Evolutionary conservation across 35 echinoderm and acorn worm species (phyloP).

Genomic region (Lytechinus pictus): DNA sequence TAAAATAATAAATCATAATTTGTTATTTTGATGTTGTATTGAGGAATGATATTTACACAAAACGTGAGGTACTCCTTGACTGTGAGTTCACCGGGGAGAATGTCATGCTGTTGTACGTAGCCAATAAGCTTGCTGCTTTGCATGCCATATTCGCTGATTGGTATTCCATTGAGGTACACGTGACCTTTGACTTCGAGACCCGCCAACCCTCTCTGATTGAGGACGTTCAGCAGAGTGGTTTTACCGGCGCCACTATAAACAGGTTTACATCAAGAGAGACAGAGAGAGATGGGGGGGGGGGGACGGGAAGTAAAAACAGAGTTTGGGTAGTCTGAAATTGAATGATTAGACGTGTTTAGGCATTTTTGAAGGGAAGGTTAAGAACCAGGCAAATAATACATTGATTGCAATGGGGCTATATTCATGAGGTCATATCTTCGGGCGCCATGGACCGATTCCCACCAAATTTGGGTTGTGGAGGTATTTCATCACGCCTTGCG

Average conservation of each 20-base stretch:
- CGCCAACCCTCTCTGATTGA: conserved; percentile 56
- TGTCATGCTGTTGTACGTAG: conserved; percentile 79
- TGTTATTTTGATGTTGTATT: too few relatives aligned
- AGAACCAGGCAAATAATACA: too few relatives aligned
- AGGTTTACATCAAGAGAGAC: not conserved
- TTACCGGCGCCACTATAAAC: conserved; percentile 65
- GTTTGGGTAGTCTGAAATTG: not conserved
- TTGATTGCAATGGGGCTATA: too few relatives aligned
- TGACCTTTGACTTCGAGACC: conserved; percentile 63
- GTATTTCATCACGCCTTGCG: too few relatives aligned
- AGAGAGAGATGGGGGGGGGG: not conserved
- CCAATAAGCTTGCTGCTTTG: conserved; percentile 49
- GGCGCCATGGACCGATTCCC: too few relatives aligned
- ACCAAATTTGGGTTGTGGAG: too few relatives aligned
- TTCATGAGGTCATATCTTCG: too few relatives aligned
- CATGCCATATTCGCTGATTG: conserved; percentile 35
- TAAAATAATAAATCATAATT: not conserved
- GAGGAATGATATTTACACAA: conserved; percentile 44
- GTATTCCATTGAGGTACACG: conserved; percentile 62
- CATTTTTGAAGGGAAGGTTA: too few relatives aligned
- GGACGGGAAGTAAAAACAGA: not conserved
- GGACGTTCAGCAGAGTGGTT: conserved; percentile 68
- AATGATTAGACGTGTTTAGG: not conserved
- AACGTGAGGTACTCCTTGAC: conserved; percentile 71
- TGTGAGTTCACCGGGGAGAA: conserved; percentile 62